These are phyloP conservation scores for Marisa cornuarietis DNA, from an alignment of 1,140 invertebrate genomes.

Conservation along the genomic window DNA sequence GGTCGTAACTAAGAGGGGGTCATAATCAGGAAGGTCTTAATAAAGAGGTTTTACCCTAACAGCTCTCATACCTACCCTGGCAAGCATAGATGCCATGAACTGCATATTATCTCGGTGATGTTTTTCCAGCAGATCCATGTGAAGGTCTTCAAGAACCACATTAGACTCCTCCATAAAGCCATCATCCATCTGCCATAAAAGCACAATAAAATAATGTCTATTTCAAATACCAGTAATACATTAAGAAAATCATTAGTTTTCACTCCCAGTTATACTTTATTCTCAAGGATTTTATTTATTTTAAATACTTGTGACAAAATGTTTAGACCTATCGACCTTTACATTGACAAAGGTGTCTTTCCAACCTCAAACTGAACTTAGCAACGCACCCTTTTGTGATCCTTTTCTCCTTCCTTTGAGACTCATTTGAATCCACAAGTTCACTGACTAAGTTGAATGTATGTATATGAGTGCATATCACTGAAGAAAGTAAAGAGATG, in stretches of 20 bases:
- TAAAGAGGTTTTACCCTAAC: background rate
- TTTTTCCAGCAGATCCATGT: conserved; percentile 61
- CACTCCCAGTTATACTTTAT: background rate
- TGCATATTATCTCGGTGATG: conserved; percentile 64
- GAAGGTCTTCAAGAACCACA: conserved; percentile 58
- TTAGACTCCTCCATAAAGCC: conserved; percentile 64
- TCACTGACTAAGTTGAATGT: no score
- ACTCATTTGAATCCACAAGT: no score
- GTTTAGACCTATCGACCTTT: background rate
- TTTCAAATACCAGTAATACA: background rate
- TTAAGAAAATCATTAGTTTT: conserved; percentile 1
- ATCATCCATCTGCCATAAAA: conserved; percentile 59
- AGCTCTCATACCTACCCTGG: conserved; percentile 43
- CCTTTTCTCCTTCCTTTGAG: no score
- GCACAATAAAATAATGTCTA: background rate
- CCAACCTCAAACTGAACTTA: no score
- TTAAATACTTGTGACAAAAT: background rate
- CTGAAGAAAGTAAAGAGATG: no score
- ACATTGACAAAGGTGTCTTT: background rate
- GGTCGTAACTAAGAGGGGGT: no score
- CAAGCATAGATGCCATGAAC: conserved; percentile 58
- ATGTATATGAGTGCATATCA: no score
- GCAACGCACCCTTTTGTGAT: no score
- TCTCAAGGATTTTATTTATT: no score
- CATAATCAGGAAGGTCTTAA: no score